Conservation (phyloP, 2,888 invertebrate genomes). For the Synergus gifuensis region DNA sequence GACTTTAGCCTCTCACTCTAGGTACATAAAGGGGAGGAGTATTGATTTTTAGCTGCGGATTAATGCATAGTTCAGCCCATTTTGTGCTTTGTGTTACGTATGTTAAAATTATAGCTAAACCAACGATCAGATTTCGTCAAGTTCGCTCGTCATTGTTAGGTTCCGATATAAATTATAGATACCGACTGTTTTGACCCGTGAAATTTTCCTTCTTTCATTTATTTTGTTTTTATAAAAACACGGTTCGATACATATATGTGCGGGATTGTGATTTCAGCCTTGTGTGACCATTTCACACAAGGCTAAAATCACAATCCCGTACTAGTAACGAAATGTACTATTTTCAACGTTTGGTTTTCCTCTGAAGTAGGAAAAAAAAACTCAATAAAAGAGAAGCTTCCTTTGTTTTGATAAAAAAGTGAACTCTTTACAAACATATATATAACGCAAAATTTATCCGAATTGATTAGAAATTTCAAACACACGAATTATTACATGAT, state of each 20-base stretch:
- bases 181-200: background rate
- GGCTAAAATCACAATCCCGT: too few species aligned
- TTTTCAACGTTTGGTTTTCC: background rate
- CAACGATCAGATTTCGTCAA: constrained; percentile 54
- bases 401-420: background rate
- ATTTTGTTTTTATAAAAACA: background rate
- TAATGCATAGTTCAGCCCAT: constrained; percentile 72
- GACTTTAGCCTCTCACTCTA: constrained; percentile 67
- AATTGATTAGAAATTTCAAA: background rate
- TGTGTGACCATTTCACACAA: too few species aligned
- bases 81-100: constrained; percentile 52
- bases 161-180: background rate
- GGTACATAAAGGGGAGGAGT: constrained; percentile 60
- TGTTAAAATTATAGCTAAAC: constrained; percentile 53
- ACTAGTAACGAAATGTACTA: too few species aligned
- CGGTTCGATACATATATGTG: too few species aligned
- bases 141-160: constrained; percentile 39
- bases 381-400: background rate
- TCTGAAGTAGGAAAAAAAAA: too few species aligned
- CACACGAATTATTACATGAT: too few species aligned
- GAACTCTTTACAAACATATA: background rate
- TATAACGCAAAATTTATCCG: background rate
- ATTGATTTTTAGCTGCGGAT: constrained; percentile 78
- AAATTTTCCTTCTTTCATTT: background rate
- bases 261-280: too few species aligned